A percentile compares a stretch with the other conserved stretches of the same genome.
Conservation (phyloP, 2,797 vertebrate species). For the Echeneis naucrates region DNA sequence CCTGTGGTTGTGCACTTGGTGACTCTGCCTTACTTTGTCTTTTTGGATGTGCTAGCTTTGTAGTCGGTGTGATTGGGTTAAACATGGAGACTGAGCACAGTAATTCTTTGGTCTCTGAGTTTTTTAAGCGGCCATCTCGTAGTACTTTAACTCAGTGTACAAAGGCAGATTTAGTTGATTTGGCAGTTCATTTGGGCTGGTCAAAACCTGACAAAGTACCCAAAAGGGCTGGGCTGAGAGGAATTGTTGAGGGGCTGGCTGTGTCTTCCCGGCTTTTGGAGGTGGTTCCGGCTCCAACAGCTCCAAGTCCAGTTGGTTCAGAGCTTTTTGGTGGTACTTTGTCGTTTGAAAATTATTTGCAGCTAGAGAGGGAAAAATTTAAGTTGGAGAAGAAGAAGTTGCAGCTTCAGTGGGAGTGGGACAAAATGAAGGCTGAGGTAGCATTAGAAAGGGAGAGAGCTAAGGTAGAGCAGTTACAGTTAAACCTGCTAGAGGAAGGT, state of each 20-base stretch:
- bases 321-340: too few relatives aligned
- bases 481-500: not conserved
- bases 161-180: not conserved
- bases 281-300: too few relatives aligned
- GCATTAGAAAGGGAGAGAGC: not conserved
- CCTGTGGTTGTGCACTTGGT: not conserved
- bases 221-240: not conserved
- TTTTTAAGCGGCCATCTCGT: not conserved
- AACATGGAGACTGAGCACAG: not conserved
- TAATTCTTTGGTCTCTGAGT: not conserved
- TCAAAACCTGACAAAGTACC: not conserved
- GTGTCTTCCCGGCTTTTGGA: too few relatives aligned
- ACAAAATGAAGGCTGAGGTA: not conserved
- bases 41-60: too few relatives aligned
- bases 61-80: not conserved
- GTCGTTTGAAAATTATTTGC: too few relatives aligned
- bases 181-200: not conserved
- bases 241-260: too few relatives aligned
- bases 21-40: too few relatives aligned
- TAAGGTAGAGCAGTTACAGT: not conserved
- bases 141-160: not conserved
- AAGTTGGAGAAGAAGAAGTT: too few relatives aligned
- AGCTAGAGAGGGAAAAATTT: too few relatives aligned
- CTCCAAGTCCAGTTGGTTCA: too few relatives aligned
- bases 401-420: too few relatives aligned